Percentiles rank a stretch among this genome's conserved stretches.
Evolutionary conservation across 2,113 vertebrate genomes (phyloP).

Genomic region (Meriones unguiculatus): DNA sequence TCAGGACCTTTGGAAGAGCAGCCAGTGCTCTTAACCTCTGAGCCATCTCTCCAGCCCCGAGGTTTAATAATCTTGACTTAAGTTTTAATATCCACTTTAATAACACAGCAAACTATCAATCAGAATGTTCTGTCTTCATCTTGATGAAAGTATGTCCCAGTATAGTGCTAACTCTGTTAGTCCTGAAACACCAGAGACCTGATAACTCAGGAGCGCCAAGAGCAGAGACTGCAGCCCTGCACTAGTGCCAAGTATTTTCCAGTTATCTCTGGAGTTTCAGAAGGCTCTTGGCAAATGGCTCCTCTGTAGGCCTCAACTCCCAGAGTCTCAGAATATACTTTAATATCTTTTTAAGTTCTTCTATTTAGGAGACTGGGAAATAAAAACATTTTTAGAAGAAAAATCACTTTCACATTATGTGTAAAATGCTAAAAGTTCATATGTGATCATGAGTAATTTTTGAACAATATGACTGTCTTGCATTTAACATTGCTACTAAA

Average conservation of each 20-base stretch:
- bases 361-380: neutral
- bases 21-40: too few species aligned
- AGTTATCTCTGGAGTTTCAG: neutral
- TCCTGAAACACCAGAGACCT: neutral
- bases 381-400: neutral
- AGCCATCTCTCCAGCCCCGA: too few species aligned
- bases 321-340: neutral
- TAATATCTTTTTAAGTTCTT: neutral
- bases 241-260: neutral
- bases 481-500: neutral
- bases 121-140: neutral
- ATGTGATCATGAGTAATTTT: neutral
- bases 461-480: neutral
- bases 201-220: neutral
- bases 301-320: neutral
- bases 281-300: neutral
- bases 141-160: neutral
- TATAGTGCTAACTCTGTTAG: neutral
- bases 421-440: conserved; percentile 9
- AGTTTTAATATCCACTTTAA: conserved; percentile 7
- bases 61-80: neutral
- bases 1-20: too few species aligned
- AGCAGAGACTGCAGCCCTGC: neutral
- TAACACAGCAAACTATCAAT: neutral
- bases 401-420: neutral